phyloP scores from a whole-genome alignment of 2,888 invertebrate genomes.

The Ariolimax columbianus region DNA sequence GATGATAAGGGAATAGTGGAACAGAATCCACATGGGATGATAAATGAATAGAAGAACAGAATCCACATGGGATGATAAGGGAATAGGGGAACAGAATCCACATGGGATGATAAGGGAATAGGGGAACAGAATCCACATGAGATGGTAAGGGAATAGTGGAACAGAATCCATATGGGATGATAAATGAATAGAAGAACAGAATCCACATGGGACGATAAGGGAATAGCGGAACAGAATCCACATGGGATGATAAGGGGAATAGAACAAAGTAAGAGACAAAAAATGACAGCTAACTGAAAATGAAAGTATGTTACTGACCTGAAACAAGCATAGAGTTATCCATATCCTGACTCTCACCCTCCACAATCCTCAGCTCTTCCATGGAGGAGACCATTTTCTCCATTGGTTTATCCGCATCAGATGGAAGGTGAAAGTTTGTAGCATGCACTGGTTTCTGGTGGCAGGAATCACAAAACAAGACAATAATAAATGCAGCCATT shows the following conservation, averaged over 20 bases:
- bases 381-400: constrained; percentile 63
- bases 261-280: background rate
- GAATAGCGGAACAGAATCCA: too few relatives aligned
- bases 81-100: too few relatives aligned
- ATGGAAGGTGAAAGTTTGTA: constrained; percentile 35
- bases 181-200: too few relatives aligned
- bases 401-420: constrained; percentile 47
- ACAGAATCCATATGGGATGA: too few relatives aligned
- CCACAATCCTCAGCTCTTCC: constrained; percentile 78
- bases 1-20: too few relatives aligned
- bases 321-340: constrained; percentile 62
- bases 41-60: too few relatives aligned
- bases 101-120: too few relatives aligned
- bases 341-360: constrained; percentile 78
- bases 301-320: background rate
- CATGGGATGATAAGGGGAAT: background rate
- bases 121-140: too few relatives aligned
- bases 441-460: constrained; percentile 36
- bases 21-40: too few relatives aligned
- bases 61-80: too few relatives aligned
- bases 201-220: too few relatives aligned
- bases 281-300: background rate
- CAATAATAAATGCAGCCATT: background rate
- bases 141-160: too few relatives aligned
- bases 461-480: background rate